A percentile compares a stretch with the other conserved stretches of the same genome.
Evolutionary conservation across 2,113 vertebrate species (phyloP).

Genomic region (Notothenia coriiceps): DNA sequence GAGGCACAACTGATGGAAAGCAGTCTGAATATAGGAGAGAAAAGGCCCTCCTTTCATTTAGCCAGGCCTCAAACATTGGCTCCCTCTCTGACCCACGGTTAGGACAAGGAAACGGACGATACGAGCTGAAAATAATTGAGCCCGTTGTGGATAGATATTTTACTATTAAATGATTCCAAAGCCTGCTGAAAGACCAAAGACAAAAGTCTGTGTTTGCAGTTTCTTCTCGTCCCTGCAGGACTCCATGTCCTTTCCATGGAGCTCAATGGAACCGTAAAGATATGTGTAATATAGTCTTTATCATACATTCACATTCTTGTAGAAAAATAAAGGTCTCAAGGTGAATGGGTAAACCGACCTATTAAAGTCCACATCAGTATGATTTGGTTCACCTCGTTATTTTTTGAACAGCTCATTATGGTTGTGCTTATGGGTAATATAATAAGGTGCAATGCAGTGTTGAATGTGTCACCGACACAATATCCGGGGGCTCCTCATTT

Average conservation of each 20-base stretch:
- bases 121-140: constrained; percentile 58
- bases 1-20: constrained; percentile 78
- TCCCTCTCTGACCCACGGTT: constrained; percentile 34
- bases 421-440: constrained; percentile 24
- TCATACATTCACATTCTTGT: constrained; percentile 28
- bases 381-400: constrained; percentile 59
- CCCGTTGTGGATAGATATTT: constrained; percentile 38
- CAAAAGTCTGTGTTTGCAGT: constrained; percentile 13
- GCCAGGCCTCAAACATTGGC: constrained; percentile 49
- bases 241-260: constrained; percentile 14
- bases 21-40: constrained; percentile 59
- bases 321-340: constrained; percentile 31
- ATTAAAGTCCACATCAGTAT: constrained; percentile 41
- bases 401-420: constrained; percentile 54
- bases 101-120: constrained; percentile 47
- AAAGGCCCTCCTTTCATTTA: constrained; percentile 60
- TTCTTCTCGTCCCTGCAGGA: constrained; percentile 12
- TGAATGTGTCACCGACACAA: constrained; percentile 35
- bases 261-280: constrained; percentile 38
- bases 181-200: constrained; percentile 19
- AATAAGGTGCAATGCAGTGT: background rate
- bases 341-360: constrained; percentile 35
- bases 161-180: constrained; percentile 28
- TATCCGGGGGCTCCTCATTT: constrained; percentile 26
- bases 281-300: constrained; percentile 27